Conservation (phyloP, 2,888 invertebrate species). For the Cephus pygmeus region DNA sequence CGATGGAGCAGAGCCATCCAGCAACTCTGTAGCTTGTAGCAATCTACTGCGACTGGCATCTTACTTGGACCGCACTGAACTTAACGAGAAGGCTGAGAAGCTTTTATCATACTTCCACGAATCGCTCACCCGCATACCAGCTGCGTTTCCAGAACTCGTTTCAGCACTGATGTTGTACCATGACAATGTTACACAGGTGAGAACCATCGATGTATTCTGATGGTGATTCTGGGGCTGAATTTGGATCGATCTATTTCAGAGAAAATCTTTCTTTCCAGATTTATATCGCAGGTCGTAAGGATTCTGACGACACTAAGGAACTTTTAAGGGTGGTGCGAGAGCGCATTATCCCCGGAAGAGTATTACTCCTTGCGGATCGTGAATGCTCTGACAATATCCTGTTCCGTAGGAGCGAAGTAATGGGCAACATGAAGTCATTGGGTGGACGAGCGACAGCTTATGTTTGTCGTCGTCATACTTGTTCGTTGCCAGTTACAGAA, state of each 20-base stretch:
- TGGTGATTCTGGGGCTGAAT: neutral
- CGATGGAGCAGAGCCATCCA: conserved; percentile 94
- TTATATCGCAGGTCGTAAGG: conserved; percentile 74
- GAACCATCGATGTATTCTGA: neutral
- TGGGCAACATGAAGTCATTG: conserved; percentile 69
- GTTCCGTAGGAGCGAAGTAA: conserved; percentile 64
- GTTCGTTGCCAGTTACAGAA: conserved; percentile 80
- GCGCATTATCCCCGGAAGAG: conserved; percentile 75
- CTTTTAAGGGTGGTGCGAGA: conserved; percentile 75
- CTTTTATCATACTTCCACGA: conserved; percentile 74
- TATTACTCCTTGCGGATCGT: conserved; percentile 76
- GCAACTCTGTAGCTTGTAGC: conserved; percentile 87
- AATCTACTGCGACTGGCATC: conserved; percentile 83
- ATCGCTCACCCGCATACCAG: conserved; percentile 73
- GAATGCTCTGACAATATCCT: conserved; percentile 62
- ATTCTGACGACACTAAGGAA: conserved; percentile 75
- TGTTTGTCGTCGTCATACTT: conserved; percentile 82
- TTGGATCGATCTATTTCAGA: neutral
- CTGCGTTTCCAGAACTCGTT: conserved; percentile 81
- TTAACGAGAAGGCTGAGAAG: conserved; percentile 69
- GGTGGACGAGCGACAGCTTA: conserved; percentile 78
- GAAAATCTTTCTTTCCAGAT: conserved; percentile 68
- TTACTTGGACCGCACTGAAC: conserved; percentile 73
- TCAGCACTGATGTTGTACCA: conserved; percentile 77
- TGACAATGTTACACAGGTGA: conserved; percentile 80